Evolutionary conservation across 2,797 vertebrate genomes (phyloP).

Genomic region (Scomberomorus guttatus): DNA sequence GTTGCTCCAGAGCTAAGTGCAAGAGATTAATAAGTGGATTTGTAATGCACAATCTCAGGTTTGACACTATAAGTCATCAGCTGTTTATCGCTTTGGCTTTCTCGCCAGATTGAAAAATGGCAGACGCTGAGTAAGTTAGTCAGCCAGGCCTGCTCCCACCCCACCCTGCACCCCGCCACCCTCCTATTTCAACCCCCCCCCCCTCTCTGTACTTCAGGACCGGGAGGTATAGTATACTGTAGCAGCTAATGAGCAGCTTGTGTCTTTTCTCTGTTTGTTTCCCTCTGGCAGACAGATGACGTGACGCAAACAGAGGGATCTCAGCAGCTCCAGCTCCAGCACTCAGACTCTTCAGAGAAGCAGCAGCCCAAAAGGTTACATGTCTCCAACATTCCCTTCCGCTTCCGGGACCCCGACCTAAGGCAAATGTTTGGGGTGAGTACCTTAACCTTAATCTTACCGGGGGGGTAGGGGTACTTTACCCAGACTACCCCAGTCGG

Average conservation of each 20-base stretch:
- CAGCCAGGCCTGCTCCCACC: slow-evolving; percentile 51
- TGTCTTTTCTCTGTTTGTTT: slow-evolving; percentile 75
- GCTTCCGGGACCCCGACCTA: slow-evolving; percentile 97
- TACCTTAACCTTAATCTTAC: background rate
- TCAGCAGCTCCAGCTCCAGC: slow-evolving; percentile 91
- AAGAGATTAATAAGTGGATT: slow-evolving; percentile 83
- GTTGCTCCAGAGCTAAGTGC: slow-evolving; percentile 82
- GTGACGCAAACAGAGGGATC: slow-evolving; percentile 95
- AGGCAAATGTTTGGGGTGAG: slow-evolving; percentile 99
- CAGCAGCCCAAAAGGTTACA: slow-evolving; percentile 98
- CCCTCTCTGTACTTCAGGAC: slow-evolving; percentile 26
- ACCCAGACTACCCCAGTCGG: too few relatives aligned
- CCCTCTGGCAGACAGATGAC: slow-evolving; percentile 91
- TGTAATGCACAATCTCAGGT: slow-evolving; percentile 82
- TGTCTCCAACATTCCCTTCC: slow-evolving; percentile 99
- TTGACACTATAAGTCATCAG: slow-evolving; percentile 82
- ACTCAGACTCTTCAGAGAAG: slow-evolving; percentile 94
- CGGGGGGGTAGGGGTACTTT: too few relatives aligned
- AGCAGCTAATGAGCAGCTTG: slow-evolving; percentile 75
- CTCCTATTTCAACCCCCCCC: background rate
- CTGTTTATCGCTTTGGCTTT: slow-evolving; percentile 80
- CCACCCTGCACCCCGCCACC: slow-evolving; percentile 31
- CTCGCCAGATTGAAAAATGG: slow-evolving; percentile 78
- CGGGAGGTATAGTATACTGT: slow-evolving; percentile 61
- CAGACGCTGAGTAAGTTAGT: slow-evolving; percentile 74